Evolutionary conservation across 2,797 vertebrate species (phyloP), one percentile per base, ranked within the genome.

Genomic region (Micromesistius poutassou): DNA sequence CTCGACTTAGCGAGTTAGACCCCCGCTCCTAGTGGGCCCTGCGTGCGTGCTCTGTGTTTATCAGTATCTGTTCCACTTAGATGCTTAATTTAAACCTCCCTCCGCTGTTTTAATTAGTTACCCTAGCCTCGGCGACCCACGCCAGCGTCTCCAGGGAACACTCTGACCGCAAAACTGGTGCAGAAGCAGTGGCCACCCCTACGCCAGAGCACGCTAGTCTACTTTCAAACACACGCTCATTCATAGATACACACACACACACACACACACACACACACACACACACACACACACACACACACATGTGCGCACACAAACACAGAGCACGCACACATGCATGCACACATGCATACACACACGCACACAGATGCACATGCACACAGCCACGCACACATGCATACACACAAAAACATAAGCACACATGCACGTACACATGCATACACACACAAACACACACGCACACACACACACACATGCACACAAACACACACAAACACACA

Each of bases 71-170:
- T 94, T 91, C 90, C 90, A 90, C 84, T 4, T 72, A 80, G 88
- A 89, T 87, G 86, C 91, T 89, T 92, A 87, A 92, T 93, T 91
- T 93, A 93, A 92, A 91, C 84, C 84, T 79, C 85, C 80, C 80
- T 90, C 85, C 76, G 85, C 85, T 74, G 28, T 79, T 88, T 85
- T 91, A 93, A 93, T 93, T 93, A 94, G 91, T 90, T 82, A 87
- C 81, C 80, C 74, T 86, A 81, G 83, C 79, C 86, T 81, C 72
- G 72, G 70, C 71, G 82, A 88, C 88, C 85, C 85, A 85, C 74
- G 82, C 82, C 76, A 76, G 76, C 68, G 74, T 86, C 89, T 89
- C 86, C 8, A 30, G 88, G 89, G 92, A 87, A 87, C 88, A 78
- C 22, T 83, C 68, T 79, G 80, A 78, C 85, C 36, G 83, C 84